Percentiles rank a stretch among this genome's conserved stretches.
These are phyloP conservation scores for Tachina grossa DNA, from an alignment of 2,888 invertebrate genomes.

Conservation along the genomic window DNA sequence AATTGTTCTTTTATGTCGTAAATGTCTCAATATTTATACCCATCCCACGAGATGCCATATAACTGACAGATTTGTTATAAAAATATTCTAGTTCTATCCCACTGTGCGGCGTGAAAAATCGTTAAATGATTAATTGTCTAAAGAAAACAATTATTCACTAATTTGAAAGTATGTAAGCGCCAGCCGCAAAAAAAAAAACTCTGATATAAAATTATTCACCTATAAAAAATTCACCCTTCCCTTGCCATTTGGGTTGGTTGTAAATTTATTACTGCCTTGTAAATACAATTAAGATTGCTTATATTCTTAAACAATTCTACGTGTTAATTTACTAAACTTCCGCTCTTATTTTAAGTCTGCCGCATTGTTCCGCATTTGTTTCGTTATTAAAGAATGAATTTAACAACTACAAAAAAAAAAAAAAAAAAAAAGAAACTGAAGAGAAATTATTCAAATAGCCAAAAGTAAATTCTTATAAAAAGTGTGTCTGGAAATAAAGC, in stretches of 20 bases:
- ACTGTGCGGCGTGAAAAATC: too few species aligned
- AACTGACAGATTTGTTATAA: too few species aligned
- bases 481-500: conserved; percentile 37
- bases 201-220: neutral
- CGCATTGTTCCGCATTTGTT: conserved; percentile 25
- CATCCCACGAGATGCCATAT: too few species aligned
- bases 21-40: too few species aligned
- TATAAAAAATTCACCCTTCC: neutral
- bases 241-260: neutral
- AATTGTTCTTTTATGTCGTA: too few species aligned
- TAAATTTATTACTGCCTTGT: neutral
- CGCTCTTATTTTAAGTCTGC: conserved; percentile 18
- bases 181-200: too few species aligned
- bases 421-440: neutral
- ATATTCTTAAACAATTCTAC: conserved; percentile 57
- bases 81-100: too few species aligned
- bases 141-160: too few species aligned
- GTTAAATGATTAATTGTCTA: too few species aligned
- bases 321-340: conserved; percentile 60
- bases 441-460: neutral
- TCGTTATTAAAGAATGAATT: conserved; percentile 8
- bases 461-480: conserved; percentile 53
- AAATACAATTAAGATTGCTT: neutral
- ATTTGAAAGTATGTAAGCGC: too few species aligned
- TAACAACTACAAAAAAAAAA: conserved; percentile 1